A percentile compares a stretch with the other conserved stretches of the same genome.
Evolutionary conservation across 2,113 vertebrate species (phyloP).

Genomic region (Catharus fuscescens): DNA sequence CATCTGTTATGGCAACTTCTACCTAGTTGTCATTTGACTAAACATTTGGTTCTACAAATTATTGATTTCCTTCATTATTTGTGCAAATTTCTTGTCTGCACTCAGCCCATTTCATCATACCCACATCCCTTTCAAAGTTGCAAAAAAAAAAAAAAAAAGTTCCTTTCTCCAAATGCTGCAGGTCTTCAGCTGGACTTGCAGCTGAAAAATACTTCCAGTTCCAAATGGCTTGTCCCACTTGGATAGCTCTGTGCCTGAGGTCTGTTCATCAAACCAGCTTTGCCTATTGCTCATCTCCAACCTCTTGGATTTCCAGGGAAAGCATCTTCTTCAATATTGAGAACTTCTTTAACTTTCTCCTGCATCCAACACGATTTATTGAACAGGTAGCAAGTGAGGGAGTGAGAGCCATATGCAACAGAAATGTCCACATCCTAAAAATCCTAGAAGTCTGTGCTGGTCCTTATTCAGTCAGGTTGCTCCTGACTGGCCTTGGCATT

Average conservation of each 20-base stretch:
- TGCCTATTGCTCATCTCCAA: background rate
- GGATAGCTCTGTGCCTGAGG: background rate
- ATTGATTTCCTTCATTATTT: background rate
- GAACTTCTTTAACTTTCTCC: background rate
- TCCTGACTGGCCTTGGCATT: background rate
- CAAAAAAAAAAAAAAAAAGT: background rate
- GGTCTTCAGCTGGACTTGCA: background rate
- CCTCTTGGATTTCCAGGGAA: background rate
- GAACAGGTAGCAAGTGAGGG: background rate
- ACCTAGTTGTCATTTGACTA: background rate
- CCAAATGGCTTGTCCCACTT: background rate
- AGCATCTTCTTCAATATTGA: accelerated
- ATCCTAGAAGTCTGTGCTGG: background rate
- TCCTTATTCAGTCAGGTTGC: background rate
- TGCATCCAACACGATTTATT: background rate
- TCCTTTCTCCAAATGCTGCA: background rate
- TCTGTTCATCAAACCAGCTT: background rate
- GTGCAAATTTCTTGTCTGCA: background rate
- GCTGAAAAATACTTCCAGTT: background rate
- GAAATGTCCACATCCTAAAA: background rate
- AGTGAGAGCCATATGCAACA: background rate
- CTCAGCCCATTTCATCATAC: background rate
- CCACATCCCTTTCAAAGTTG: background rate
- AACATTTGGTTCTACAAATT: background rate
- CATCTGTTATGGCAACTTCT: background rate